Evolutionary conservation across 1,140 invertebrate genomes (phyloP).

Genomic region (Batillaria attramentaria): DNA sequence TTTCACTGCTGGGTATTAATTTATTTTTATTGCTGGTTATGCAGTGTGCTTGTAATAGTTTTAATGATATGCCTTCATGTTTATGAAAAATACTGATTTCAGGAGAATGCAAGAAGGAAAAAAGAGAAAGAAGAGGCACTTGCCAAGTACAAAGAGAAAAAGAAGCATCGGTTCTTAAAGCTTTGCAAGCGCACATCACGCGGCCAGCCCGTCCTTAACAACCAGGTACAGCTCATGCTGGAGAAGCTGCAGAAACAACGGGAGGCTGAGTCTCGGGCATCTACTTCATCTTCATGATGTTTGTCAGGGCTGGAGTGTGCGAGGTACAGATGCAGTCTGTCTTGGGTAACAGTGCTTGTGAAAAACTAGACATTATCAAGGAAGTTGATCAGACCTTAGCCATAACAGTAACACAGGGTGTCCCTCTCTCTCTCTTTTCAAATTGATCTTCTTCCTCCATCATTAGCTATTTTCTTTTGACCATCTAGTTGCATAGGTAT

Average conservation of each 20-base stretch:
- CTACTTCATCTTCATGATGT: neutral
- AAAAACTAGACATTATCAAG: neutral
- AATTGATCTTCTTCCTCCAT: neutral
- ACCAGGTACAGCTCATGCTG: constrained; percentile 79
- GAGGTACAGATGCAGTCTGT: no score
- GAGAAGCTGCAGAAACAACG: constrained; percentile 79
- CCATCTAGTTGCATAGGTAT: no score
- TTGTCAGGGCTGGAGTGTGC: no score
- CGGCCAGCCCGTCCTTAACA: constrained; percentile 84
- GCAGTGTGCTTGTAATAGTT: no score
- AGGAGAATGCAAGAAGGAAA: constrained; percentile 58
- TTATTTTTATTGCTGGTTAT: no score
- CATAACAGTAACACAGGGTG: no score
- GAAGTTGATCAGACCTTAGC: neutral
- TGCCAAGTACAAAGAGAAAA: constrained; percentile 78
- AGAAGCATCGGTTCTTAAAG: constrained; percentile 78
- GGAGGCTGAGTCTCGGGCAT: neutral
- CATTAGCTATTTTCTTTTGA: neutral
- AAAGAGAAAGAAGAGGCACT: constrained; percentile 76
- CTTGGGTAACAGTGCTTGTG: neutral
- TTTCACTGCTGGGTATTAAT: no score
- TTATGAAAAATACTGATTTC: neutral
- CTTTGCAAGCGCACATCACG: constrained; percentile 81
- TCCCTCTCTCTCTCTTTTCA: neutral
- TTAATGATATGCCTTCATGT: no score